phyloP scores from a whole-genome alignment of 2,888 invertebrate genomes.

The Oasisia sp. region DNA sequence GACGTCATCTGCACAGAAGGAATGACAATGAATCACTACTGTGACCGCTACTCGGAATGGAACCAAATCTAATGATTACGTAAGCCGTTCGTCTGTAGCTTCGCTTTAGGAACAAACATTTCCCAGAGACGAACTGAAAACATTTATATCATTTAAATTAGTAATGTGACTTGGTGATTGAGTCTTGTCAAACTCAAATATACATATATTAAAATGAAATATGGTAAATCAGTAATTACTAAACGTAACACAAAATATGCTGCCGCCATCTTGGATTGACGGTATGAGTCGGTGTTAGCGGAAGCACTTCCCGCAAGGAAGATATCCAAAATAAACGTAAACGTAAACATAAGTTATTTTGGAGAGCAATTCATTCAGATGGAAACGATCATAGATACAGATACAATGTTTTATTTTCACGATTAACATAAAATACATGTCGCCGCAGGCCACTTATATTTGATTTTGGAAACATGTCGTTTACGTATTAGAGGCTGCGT shows the following conservation, averaged over 20 bases:
- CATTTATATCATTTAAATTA: too few species aligned
- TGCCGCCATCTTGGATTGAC: neutral
- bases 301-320: neutral
- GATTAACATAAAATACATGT: too few species aligned
- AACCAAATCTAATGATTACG: neutral
- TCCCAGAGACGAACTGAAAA: constrained; percentile 14
- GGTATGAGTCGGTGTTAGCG: constrained; percentile 19
- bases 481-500: neutral
- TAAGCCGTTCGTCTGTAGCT: neutral
- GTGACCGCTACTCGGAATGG: neutral
- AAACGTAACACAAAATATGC: too few species aligned
- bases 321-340: too few species aligned
- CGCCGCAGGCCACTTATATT: neutral
- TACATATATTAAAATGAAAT: too few species aligned
- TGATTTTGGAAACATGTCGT: neutral
- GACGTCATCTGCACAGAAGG: constrained; percentile 22
- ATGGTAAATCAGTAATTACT: too few species aligned
- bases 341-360: too few species aligned
- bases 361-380: too few species aligned
- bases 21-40: neutral
- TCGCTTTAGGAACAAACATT: neutral
- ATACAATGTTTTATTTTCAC: too few species aligned
- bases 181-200: too few species aligned
- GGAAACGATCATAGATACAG: too few species aligned
- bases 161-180: too few species aligned